These are phyloP conservation scores for Acronicta alni DNA, from an alignment of 2,888 invertebrate species.

Conservation along the genomic window DNA sequence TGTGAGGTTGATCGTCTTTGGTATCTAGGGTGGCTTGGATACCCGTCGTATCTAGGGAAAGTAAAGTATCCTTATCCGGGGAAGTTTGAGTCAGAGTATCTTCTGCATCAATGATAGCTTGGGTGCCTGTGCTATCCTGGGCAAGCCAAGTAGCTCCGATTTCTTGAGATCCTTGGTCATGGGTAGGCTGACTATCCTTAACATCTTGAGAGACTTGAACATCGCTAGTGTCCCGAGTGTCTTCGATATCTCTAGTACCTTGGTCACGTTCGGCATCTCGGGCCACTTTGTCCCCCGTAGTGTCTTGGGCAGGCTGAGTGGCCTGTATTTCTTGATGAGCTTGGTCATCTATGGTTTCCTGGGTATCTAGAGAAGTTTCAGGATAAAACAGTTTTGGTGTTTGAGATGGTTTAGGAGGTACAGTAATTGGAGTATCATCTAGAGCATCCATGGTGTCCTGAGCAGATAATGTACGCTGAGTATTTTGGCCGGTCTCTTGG, in stretches of 20 bases:
- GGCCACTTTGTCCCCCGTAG: background rate
- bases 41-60: no score
- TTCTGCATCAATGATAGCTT: background rate
- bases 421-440: no score
- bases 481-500: background rate
- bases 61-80: no score
- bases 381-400: no score
- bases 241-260: no score
- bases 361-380: no score
- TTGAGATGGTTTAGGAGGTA: no score
- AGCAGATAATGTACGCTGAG: no score
- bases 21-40: no score
- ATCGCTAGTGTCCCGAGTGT: background rate
- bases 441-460: no score
- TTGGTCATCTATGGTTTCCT: background rate
- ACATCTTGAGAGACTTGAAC: background rate
- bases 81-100: background rate
- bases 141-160: background rate
- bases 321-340: background rate
- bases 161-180: background rate
- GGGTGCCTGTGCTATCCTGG: background rate
- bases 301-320: background rate
- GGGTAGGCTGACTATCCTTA: background rate
- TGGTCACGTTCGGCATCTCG: background rate
- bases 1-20: no score